Evolutionary conservation across 2,113 vertebrate species (phyloP).

Genomic region (Paratilapia polleni): DNA sequence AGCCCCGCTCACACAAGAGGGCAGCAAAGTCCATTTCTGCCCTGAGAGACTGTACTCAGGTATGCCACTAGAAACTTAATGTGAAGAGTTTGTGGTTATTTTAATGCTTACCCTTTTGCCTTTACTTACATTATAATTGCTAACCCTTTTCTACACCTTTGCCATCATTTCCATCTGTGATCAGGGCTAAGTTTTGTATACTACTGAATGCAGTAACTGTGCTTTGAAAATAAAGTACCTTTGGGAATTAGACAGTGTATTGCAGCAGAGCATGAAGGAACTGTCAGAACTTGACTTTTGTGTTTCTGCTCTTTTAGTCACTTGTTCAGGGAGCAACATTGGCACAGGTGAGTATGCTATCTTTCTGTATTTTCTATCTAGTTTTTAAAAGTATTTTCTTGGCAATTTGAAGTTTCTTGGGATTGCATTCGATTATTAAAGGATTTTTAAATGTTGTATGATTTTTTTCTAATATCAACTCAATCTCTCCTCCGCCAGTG

Average conservation of each 20-base stretch:
- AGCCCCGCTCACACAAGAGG: slow-evolving; percentile 80
- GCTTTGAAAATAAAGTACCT: neutral
- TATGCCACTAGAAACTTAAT: slow-evolving; percentile 61
- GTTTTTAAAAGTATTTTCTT: neutral
- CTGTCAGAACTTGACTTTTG: neutral
- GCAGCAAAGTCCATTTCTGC: slow-evolving; percentile 84
- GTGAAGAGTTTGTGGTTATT: neutral
- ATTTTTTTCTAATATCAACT: slow-evolving; percentile 17
- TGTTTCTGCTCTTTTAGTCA: slow-evolving; percentile 83
- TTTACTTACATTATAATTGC: neutral
- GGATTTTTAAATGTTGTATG: neutral
- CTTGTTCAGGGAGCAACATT: slow-evolving; percentile 85
- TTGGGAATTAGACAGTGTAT: no score
- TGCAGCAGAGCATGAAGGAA: no score
- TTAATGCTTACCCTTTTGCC: neutral
- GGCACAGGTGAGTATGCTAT: slow-evolving; percentile 82
- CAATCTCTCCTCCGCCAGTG: slow-evolving; percentile 77
- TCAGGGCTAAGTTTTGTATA: neutral
- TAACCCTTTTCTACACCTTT: neutral
- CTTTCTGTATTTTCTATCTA: neutral
- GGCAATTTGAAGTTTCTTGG: neutral
- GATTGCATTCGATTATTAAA: neutral
- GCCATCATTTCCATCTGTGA: neutral
- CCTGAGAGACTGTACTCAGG: slow-evolving; percentile 89
- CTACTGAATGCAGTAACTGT: neutral